Evolutionary conservation across 2,113 vertebrate genomes (phyloP).

Genomic region (Grallaria varia): DNA sequence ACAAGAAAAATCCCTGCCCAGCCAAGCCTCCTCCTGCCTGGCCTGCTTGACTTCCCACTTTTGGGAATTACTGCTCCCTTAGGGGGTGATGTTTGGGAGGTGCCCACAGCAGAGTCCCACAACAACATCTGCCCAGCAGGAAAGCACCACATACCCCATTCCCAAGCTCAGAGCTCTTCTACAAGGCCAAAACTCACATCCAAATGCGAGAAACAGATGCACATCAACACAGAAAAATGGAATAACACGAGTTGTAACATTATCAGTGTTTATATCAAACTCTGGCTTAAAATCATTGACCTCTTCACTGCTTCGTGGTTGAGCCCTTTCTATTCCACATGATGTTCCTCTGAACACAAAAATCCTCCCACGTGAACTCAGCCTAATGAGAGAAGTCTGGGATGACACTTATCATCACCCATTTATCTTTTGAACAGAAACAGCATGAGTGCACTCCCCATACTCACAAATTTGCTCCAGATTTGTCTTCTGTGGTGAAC

Average conservation of each 20-base stretch:
- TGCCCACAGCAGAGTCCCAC: too few species aligned
- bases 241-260: background rate
- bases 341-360: background rate
- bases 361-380: background rate
- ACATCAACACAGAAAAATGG: background rate
- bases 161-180: background rate
- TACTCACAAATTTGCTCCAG: background rate
- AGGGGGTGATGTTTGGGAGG: too few species aligned
- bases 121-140: background rate
- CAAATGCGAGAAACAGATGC: conserved; percentile 9
- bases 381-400: background rate
- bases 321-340: background rate
- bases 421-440: background rate
- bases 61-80: too few species aligned
- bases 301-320: background rate
- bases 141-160: background rate
- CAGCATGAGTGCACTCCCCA: background rate
- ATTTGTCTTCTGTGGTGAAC: accelerated
- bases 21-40: too few species aligned
- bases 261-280: background rate
- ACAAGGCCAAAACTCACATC: background rate
- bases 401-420: background rate
- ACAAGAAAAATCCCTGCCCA: too few species aligned
- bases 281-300: background rate
- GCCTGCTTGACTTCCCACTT: too few species aligned